Percentiles rank a stretch among this genome's conserved stretches.
Evolutionary conservation across 2,797 vertebrate species (phyloP).

Genomic region (Heliangelus exortis): DNA sequence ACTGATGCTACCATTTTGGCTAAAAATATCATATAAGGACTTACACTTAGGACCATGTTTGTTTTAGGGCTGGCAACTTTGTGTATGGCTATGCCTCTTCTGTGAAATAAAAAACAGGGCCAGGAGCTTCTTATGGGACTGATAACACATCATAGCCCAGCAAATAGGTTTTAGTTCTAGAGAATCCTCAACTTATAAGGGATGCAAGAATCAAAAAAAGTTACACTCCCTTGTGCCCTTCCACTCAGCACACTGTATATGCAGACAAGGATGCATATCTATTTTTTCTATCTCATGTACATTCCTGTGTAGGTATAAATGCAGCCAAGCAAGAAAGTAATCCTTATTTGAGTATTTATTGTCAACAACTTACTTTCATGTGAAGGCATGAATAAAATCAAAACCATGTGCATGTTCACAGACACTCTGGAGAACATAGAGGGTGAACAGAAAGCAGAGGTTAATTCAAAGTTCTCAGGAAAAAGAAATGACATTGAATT

Average conservation of each 20-base stretch:
- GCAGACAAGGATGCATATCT: not conserved
- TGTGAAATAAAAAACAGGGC: not conserved
- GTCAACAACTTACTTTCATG: not conserved
- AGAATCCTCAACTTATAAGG: not conserved
- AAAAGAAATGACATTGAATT: not conserved
- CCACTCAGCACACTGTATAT: not conserved
- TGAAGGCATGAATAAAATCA: not conserved
- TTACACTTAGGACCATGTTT: not conserved
- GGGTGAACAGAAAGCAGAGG: not conserved
- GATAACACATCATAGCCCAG: not conserved
- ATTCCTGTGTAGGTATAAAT: not conserved
- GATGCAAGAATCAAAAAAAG: not conserved
- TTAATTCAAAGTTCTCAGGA: not conserved
- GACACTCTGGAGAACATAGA: not conserved
- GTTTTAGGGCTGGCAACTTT: not conserved
- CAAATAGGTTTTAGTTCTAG: not conserved
- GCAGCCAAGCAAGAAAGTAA: accelerated
- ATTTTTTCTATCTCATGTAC: not conserved
- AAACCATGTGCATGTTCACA: not conserved
- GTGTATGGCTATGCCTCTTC: not conserved
- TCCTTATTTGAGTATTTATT: not conserved
- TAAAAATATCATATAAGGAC: not conserved
- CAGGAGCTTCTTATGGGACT: not conserved
- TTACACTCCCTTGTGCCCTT: not conserved
- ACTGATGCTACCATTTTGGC: not conserved